phyloP scores from a whole-genome alignment of 2,888 invertebrate genomes.

The Hetaerina titia region DNA sequence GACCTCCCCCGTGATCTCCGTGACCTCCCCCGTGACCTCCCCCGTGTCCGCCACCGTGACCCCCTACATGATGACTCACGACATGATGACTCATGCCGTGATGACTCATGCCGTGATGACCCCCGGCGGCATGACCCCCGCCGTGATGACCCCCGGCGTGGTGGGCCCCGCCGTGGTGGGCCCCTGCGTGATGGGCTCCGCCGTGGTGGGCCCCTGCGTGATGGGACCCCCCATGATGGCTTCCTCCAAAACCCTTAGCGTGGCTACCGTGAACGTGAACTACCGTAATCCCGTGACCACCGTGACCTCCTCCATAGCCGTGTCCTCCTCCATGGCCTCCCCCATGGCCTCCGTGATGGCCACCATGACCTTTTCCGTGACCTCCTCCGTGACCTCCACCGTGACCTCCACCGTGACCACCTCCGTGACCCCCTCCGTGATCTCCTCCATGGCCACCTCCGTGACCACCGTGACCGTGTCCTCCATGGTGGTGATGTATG shows the following conservation, averaged over 20 bases:
- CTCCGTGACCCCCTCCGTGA: conserved; percentile 45
- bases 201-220: neutral
- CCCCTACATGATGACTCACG: neutral
- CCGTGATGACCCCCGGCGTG: neutral
- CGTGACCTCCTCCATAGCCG: neutral
- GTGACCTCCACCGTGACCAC: neutral
- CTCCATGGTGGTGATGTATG: conserved; percentile 21
- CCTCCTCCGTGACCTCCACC: neutral
- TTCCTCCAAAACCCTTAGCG: neutral
- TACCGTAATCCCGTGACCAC: neutral
- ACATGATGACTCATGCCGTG: neutral
- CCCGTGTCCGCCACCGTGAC: neutral
- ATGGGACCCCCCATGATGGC: neutral
- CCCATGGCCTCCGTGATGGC: conserved; percentile 7
- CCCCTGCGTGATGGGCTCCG: conserved; percentile 23
- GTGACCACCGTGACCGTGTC: conserved; percentile 40
- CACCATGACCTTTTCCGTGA: neutral
- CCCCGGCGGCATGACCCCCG: neutral
- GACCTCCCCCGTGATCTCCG: neutral
- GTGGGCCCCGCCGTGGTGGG: neutral
- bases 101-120: neutral
- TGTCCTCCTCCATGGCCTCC: conserved; percentile 6
- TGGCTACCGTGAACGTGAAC: neutral
- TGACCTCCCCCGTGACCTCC: neutral
- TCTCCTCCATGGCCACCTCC: conserved; percentile 19